These are phyloP conservation scores for Apotomis capreana DNA, from an alignment of 2,888 invertebrate species.

Conservation along the genomic window DNA sequence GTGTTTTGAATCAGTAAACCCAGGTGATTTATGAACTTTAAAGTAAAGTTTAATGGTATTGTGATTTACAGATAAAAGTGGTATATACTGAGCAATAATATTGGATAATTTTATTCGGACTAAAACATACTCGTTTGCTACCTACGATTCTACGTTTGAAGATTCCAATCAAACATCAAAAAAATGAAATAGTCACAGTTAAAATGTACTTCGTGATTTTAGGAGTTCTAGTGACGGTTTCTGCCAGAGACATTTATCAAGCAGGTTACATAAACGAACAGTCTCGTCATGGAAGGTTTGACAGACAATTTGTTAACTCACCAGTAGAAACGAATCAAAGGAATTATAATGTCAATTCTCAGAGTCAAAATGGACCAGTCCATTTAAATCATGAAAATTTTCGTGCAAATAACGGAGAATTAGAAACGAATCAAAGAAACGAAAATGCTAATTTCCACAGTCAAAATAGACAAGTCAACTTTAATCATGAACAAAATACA, in stretches of 20 bases:
- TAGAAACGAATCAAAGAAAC: not conserved
- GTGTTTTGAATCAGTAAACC: no score
- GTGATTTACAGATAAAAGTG: no score
- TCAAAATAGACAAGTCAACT: not conserved
- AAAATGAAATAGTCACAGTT: constrained; percentile 9
- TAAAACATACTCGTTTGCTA: no score
- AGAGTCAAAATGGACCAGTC: not conserved
- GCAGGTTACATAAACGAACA: not conserved
- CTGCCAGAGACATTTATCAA: constrained; percentile 23
- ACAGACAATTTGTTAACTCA: constrained; percentile 6
- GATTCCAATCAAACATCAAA: not conserved
- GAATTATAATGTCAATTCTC: not conserved
- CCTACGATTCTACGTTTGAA: no score
- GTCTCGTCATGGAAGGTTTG: constrained; percentile 9
- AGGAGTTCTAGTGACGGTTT: constrained; percentile 9
- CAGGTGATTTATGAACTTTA: no score
- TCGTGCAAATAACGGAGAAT: not conserved
- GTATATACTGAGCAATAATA: no score
- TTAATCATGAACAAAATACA: not conserved
- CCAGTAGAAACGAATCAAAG: constrained; percentile 4
- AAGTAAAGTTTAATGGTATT: no score
- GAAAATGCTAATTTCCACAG: not conserved
- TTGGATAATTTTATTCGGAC: no score
- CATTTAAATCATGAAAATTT: constrained; percentile 5
- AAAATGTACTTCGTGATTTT: constrained; percentile 23